Evolutionary conservation across 2,888 invertebrate species (phyloP).

Genomic region (Antheraea yamamai): DNA sequence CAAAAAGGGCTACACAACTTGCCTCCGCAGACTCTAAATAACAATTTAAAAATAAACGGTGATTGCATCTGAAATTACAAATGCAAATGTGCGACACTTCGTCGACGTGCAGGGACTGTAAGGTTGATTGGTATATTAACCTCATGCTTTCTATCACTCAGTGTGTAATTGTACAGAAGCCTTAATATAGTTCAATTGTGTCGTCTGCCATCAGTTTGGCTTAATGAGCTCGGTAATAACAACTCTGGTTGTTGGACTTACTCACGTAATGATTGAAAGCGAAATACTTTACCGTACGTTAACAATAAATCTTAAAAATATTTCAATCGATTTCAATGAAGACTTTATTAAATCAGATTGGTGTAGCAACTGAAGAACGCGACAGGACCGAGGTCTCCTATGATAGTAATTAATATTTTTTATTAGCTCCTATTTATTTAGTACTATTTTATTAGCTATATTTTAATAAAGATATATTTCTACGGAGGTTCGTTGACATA

Average conservation of each 20-base stretch:
- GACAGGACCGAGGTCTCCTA: no score
- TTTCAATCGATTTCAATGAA: neutral
- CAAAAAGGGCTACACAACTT: neutral
- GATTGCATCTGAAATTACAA: conserved; percentile 28
- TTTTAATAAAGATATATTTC: no score
- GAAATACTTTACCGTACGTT: neutral
- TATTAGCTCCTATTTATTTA: no score
- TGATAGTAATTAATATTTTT: no score
- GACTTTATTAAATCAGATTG: neutral
- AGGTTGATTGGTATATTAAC: conserved; percentile 74
- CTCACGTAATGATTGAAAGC: conserved; percentile 12
- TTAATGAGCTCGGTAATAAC: conserved; percentile 19
- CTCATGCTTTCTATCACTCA: conserved; percentile 61
- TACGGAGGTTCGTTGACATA: no score
- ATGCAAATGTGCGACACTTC: conserved; percentile 44
- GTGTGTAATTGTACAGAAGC: conserved; percentile 63
- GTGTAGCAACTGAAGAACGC: no score
- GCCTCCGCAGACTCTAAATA: neutral
- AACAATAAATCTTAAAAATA: neutral
- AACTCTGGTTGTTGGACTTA: neutral
- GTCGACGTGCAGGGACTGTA: conserved; percentile 51
- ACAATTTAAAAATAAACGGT: conserved; percentile 5
- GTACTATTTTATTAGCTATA: no score
- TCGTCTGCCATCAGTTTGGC: conserved; percentile 52
- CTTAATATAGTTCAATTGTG: conserved; percentile 71